A percentile compares a stretch with the other conserved stretches of the same genome.
These are phyloP conservation scores for Homarus gammarus DNA, from an alignment of 2,888 invertebrate species.

Conservation along the genomic window DNA sequence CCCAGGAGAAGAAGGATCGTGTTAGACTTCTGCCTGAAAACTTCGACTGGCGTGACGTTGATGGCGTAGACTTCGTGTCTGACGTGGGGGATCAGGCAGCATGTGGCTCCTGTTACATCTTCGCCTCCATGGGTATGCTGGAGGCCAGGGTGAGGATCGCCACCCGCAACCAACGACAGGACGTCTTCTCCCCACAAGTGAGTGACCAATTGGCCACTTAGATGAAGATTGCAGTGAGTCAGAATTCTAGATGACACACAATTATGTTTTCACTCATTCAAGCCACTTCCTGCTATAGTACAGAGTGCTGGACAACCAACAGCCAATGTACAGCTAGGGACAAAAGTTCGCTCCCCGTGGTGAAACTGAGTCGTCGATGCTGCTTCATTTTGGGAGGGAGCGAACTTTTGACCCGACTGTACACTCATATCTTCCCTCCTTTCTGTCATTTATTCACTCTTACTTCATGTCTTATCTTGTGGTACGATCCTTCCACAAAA, in stretches of 20 bases:
- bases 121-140: constrained; percentile 80
- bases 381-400: too few species aligned
- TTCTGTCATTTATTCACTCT: too few species aligned
- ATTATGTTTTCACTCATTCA: background rate
- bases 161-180: constrained; percentile 79
- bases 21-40: constrained; percentile 77
- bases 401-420: too few species aligned
- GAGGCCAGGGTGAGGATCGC: constrained; percentile 80
- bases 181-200: constrained; percentile 80
- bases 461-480: too few species aligned
- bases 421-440: too few species aligned
- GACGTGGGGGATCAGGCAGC: constrained; percentile 78
- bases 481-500: too few species aligned
- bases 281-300: background rate
- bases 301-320: too few species aligned
- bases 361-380: too few species aligned
- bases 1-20: constrained; percentile 74
- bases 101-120: constrained; percentile 81
- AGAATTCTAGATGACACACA: background rate
- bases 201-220: background rate
- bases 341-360: too few species aligned
- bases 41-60: constrained; percentile 79
- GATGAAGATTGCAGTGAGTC: background rate
- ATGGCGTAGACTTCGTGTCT: constrained; percentile 78
- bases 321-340: too few species aligned